phyloP scores from a whole-genome alignment of 2,888 invertebrate species.

The Thymelicus acteon region DNA sequence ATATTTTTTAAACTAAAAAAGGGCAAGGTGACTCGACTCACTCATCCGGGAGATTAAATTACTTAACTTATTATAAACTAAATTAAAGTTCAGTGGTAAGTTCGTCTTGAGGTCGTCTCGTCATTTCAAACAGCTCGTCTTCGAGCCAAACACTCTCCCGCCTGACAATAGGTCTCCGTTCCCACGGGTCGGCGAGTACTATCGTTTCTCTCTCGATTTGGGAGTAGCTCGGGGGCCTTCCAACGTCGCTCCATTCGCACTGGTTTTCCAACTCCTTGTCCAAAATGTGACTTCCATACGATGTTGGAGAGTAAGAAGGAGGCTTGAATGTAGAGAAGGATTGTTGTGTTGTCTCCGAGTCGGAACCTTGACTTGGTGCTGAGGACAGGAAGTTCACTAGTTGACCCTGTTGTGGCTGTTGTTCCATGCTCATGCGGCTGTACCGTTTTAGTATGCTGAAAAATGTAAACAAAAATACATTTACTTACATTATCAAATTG shows the following conservation, averaged over 20 bases:
- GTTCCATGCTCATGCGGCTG: conserved; percentile 81
- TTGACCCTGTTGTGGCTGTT: conserved; percentile 88
- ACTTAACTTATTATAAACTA: not conserved
- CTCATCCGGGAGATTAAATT: too few relatives aligned
- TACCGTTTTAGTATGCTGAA: conserved; percentile 87
- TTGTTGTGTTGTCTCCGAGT: conserved; percentile 72
- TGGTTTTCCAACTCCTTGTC: conserved; percentile 76
- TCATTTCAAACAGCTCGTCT: conserved; percentile 93
- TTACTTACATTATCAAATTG: not conserved
- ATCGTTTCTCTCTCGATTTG: conserved; percentile 75
- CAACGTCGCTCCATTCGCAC: conserved; percentile 83
- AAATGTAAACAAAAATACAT: conserved; percentile 30
- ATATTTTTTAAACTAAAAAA: too few relatives aligned
- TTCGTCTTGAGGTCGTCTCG: conserved; percentile 94
- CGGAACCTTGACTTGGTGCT: conserved; percentile 77
- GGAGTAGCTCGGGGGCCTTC: conserved; percentile 81
- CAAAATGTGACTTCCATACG: conserved; percentile 73
- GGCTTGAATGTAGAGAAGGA: conserved; percentile 82
- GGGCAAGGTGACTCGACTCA: too few relatives aligned
- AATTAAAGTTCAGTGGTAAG: conserved; percentile 92
- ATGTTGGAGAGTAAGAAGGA: conserved; percentile 79
- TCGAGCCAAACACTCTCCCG: conserved; percentile 88
- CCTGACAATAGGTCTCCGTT: conserved; percentile 76
- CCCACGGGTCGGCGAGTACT: conserved; percentile 78
- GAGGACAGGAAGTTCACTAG: conserved; percentile 91